Evolutionary conservation across 53 echinoderm and acorn worm genomes (phyloP).

Genomic region (Echinometra lucunter): DNA sequence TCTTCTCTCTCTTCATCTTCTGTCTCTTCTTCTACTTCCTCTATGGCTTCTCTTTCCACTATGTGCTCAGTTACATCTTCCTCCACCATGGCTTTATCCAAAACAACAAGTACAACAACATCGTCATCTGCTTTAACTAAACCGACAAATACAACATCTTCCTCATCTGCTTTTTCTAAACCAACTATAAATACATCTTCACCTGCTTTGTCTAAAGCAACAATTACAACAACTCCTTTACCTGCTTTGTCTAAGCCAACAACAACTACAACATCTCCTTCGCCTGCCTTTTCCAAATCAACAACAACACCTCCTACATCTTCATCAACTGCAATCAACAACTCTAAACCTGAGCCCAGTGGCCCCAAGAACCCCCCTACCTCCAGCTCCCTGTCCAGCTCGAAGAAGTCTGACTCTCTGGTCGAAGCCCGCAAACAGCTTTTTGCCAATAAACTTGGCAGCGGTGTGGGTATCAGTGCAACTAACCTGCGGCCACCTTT

Average conservation of each 20-base stretch:
- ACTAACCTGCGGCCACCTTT: slow-evolving; percentile 74
- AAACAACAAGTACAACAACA: slow-evolving; percentile 38
- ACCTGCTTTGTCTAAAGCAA: background rate
- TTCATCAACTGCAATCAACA: slow-evolving; percentile 59
- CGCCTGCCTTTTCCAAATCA: slow-evolving; percentile 15
- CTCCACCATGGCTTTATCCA: slow-evolving; percentile 29
- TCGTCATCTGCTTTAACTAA: slow-evolving; percentile 3
- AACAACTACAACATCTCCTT: slow-evolving; percentile 5
- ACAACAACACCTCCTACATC: slow-evolving; percentile 53
- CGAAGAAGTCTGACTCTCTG: slow-evolving; percentile 83
- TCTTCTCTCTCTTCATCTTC: slow-evolving; percentile 78
- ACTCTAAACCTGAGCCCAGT: slow-evolving; percentile 43
- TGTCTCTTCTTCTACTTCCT: slow-evolving; percentile 42
- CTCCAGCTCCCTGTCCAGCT: slow-evolving; percentile 57
- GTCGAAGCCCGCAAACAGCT: slow-evolving; percentile 98
- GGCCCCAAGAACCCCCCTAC: slow-evolving; percentile 54
- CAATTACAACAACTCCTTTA: slow-evolving; percentile 3
- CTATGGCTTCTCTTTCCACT: slow-evolving; percentile 50
- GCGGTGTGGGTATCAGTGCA: slow-evolving; percentile 72
- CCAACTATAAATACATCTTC: background rate
- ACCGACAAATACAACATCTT: slow-evolving; percentile 8
- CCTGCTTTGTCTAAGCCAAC: background rate
- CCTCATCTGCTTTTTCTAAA: slow-evolving; percentile 10
- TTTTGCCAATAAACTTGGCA: slow-evolving; percentile 95
- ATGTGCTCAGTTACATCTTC: slow-evolving; percentile 52